Evolutionary conservation across 2,888 invertebrate genomes (phyloP), one percentile per base, ranked within the genome.

Genomic region (Cheilosia scutellata): DNA sequence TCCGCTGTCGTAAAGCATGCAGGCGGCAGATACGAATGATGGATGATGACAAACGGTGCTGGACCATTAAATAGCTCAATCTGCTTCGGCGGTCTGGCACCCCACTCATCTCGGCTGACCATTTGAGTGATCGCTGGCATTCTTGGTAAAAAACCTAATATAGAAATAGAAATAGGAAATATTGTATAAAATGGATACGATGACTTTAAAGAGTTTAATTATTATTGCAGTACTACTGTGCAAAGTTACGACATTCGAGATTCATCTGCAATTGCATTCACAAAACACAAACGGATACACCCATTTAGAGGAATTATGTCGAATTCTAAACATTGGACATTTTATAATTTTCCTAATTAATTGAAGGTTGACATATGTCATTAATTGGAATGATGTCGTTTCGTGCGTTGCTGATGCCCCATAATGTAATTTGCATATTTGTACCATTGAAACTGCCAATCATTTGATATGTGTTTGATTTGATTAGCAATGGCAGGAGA

Each of bases 31-130:
- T 95, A 95, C 0, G 95, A 95, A 91, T 96, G 96, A 90, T 96
- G 96, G 87, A 96, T 95, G 83, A 96, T 94, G 53, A 96, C 95
- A 90, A 93, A 95, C 0, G 95, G 94, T 1, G 95, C 95, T 2
- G 95, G 95, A 7, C 93, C 93, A 37, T 89, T 74, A 88, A 95
- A 93, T 0, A 93, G 91, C 62, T 92, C 91, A 5, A 91, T 89
- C 16, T 90, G 88, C 27, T 92, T 93, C 0, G 95, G 91, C 0
- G 93, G 92, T 5, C 91, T 89, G 0, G 95, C 96, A 0, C 92
- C 93, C 96, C 96, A 96, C 66, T 93, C 94, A 0, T 91, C 90
- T 4, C 95, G 93, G 0, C 93, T 90, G 0, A 91, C 91, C 55
- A 92, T 88, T 25, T 89, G 89, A 65, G 13, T 63, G 44, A 79